Evolutionary conservation across 2,113 vertebrate genomes (phyloP), one percentile per base, ranked within the genome.

Genomic region (Apus apus): DNA sequence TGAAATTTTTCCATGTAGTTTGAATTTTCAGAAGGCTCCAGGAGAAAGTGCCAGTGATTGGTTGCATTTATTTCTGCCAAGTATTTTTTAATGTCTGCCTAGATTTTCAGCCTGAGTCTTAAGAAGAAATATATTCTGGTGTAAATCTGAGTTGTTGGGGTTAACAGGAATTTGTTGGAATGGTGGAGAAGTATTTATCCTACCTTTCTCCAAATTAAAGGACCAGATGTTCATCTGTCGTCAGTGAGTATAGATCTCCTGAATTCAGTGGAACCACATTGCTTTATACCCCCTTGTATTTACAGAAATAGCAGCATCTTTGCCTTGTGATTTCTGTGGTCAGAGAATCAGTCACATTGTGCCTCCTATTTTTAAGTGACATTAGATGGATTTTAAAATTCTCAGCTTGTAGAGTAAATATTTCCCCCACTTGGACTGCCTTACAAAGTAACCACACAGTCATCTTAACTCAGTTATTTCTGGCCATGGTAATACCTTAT

Each of bases 311-410:
- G 64, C 73, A 71, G 48, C 54, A 8, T 68, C 66, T 61, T 82
- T 64, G 30, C 10, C 14, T 11, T 26, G 45, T 68, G 81, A 10
- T 76, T 84, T 87, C 87, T 58, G 1, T 46, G 74, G 70, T 87
- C 77, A 85, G 62, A 20, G 1, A 62, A 61, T 73, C 71, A 58
- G 58, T 91, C 68, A 78, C 8, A 6, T 50, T 16, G 30, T 1
- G 2, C 34, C 66, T 89, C 85, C 84, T 89, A 65, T 94, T 93
- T 95, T 96, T 91, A 95, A 89, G 87, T 85, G 93, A 85, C 82
- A 88, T 76, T 60, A 73, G 73, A 78, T 81, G 84, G 91, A 92
- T 88, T 93, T 88, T 89, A 74, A 64, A 77, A 60, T 88, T 93
- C 86, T 94, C 88, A 60, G 18, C 72, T 94, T 13, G 36, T 68